A percentile compares a stretch with the other conserved stretches of the same genome.
Conservation (phyloP, 2,797 vertebrate genomes). For the Sarcophilus harrisii region DNA sequence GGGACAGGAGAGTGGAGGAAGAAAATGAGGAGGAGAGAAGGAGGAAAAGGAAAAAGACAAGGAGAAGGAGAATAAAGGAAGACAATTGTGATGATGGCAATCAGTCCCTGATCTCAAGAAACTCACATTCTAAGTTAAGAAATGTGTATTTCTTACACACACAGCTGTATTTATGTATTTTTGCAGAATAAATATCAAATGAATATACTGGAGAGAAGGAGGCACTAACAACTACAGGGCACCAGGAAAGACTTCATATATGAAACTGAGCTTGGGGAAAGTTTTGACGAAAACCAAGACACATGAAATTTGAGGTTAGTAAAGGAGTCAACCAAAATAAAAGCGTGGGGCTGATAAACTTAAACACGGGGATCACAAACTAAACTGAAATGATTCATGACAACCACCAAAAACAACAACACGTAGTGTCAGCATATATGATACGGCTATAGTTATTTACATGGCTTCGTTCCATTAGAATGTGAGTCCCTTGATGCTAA, state of each 20-base stretch:
- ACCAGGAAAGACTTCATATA: neutral
- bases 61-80: too few species aligned
- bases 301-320: neutral
- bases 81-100: too few species aligned
- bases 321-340: neutral
- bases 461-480: neutral
- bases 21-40: too few species aligned
- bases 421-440: too few species aligned
- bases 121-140: neutral
- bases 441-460: neutral
- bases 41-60: too few species aligned
- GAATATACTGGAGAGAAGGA: neutral
- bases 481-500: neutral
- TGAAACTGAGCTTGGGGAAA: neutral
- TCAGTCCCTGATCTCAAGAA: neutral
- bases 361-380: neutral
- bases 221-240: neutral
- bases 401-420: too few species aligned
- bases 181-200: neutral
- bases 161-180: neutral
- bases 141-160: neutral
- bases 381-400: too few species aligned
- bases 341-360: neutral
- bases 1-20: too few species aligned
- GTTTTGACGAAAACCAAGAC: neutral